Conservation (phyloP, 2,888 invertebrate genomes). For the Monopis laevigella region DNA sequence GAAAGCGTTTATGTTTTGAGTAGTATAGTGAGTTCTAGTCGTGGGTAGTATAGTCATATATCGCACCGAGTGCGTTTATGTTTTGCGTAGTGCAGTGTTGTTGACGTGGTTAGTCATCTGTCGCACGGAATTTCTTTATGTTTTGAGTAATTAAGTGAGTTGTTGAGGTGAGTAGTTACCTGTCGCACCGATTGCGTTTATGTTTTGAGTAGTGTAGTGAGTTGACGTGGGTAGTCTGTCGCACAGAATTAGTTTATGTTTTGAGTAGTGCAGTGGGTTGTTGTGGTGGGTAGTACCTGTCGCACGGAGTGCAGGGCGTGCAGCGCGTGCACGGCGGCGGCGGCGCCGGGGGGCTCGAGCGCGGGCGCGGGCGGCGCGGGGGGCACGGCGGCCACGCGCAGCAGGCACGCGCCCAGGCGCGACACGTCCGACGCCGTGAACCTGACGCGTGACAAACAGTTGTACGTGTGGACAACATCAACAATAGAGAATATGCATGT, state of each 20-base stretch:
- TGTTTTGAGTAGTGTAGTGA: too few relatives aligned
- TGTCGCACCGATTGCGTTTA: too few relatives aligned
- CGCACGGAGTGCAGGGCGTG: conserved; percentile 89
- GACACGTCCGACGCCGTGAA: conserved; percentile 79
- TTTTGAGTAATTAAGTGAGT: neutral
- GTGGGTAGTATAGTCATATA: too few relatives aligned
- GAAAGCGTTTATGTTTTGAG: too few relatives aligned
- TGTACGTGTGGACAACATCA: too few relatives aligned
- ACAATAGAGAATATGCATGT: too few relatives aligned
- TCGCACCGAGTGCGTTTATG: too few relatives aligned
- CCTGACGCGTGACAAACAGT: conserved; percentile 28
- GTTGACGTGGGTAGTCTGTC: too few relatives aligned
- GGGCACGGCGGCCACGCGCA: conserved; percentile 36
- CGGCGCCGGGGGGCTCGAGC: too few relatives aligned
- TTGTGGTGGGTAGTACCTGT: conserved; percentile 74
- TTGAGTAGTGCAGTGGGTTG: conserved; percentile 52
- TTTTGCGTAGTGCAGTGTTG: too few relatives aligned
- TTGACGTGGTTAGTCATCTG: neutral
- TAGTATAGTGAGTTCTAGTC: too few relatives aligned
- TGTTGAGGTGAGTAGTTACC: too few relatives aligned
- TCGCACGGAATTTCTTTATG: neutral
- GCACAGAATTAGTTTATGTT: neutral
- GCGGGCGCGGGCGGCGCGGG: conserved; percentile 71
- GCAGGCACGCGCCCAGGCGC: conserved; percentile 72
- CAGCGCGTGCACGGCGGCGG: conserved; percentile 75